These are phyloP conservation scores for Anastatus disparis DNA, from an alignment of 1,140 invertebrate species.

Conservation along the genomic window DNA sequence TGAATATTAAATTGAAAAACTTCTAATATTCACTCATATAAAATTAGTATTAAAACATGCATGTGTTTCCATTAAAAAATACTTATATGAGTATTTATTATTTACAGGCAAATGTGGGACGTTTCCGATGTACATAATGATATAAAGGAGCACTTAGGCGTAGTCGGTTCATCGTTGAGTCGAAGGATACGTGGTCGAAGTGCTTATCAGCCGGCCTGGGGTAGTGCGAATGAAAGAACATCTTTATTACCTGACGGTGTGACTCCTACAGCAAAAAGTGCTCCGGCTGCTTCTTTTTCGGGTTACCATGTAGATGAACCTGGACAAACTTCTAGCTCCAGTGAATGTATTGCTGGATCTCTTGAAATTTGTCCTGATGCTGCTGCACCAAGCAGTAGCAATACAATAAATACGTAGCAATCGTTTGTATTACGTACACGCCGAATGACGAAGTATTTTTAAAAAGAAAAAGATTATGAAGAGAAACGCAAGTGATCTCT, in stretches of 20 bases:
- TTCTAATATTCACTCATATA: neutral
- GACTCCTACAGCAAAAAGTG: slow-evolving; percentile 48
- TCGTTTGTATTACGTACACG: neutral
- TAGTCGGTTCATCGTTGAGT: slow-evolving; percentile 83
- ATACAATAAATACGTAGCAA: slow-evolving; percentile 42
- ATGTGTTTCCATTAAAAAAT: neutral
- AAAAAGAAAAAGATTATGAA: too few relatives aligned
- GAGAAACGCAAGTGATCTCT: too few relatives aligned
- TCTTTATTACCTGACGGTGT: slow-evolving; percentile 56
- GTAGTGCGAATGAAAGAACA: slow-evolving; percentile 65
- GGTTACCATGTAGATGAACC: slow-evolving; percentile 48
- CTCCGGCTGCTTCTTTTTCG: slow-evolving; percentile 55
- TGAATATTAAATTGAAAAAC: too few relatives aligned
- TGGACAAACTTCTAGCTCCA: slow-evolving; percentile 36
- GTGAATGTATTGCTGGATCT: slow-evolving; percentile 42
- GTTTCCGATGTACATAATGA: slow-evolving; percentile 92
- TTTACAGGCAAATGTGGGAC: slow-evolving; percentile 81
- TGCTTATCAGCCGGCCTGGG: slow-evolving; percentile 76
- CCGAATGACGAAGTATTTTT: slow-evolving; percentile 2
- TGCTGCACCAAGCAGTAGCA: slow-evolving; percentile 35
- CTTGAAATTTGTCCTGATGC: slow-evolving; percentile 46
- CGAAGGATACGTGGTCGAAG: slow-evolving; percentile 77
- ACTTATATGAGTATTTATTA: too few relatives aligned
- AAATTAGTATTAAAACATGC: neutral
- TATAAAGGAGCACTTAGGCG: slow-evolving; percentile 90